A percentile compares a stretch with the other conserved stretches of the same genome.
phyloP scores from a whole-genome alignment of 2,888 invertebrate species.

The Lordiphosa fenestrarum region DNA sequence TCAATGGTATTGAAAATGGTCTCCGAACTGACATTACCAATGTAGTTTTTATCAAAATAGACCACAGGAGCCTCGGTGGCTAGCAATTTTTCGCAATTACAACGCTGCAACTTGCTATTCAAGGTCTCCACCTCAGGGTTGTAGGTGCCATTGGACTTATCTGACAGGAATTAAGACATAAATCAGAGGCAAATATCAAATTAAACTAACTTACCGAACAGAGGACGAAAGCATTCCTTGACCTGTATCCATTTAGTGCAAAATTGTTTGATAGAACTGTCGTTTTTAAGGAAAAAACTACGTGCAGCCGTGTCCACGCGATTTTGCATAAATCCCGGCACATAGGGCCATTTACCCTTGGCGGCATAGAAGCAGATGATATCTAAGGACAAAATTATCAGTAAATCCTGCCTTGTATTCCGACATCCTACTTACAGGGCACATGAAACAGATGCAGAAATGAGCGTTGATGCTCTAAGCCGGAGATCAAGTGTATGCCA shows the following conservation, averaged over 20 bases:
- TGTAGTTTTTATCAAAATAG: conserved; percentile 77
- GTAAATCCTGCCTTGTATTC: neutral
- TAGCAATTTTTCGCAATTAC: conserved; percentile 62
- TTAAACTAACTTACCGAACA: conserved; percentile 54
- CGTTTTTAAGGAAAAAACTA: conserved; percentile 75
- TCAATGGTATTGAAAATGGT: conserved; percentile 78
- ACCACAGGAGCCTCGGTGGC: conserved; percentile 60
- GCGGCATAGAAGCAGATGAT: conserved; percentile 79
- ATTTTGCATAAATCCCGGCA: conserved; percentile 77
- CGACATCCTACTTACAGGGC: conserved; percentile 67
- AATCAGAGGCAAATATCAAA: too few species aligned
- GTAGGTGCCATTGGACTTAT: conserved; percentile 44
- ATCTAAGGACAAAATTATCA: conserved; percentile 50
- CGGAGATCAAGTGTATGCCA: conserved; percentile 69
- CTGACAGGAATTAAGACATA: conserved; percentile 10
- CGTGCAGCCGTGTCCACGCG: conserved; percentile 76
- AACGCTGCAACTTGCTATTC: conserved; percentile 45
- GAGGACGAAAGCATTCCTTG: conserved; percentile 77
- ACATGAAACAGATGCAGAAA: conserved; percentile 78
- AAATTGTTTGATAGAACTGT: conserved; percentile 74
- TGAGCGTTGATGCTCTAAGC: conserved; percentile 71
- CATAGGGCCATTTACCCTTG: conserved; percentile 79
- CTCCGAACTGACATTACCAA: conserved; percentile 77
- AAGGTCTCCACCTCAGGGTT: conserved; percentile 62
- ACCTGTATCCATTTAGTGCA: conserved; percentile 78